A percentile compares a stretch with the other conserved stretches of the same genome.
These are phyloP conservation scores for Caranx ignobilis DNA, from an alignment of 2,113 vertebrate species.

Conservation along the genomic window DNA sequence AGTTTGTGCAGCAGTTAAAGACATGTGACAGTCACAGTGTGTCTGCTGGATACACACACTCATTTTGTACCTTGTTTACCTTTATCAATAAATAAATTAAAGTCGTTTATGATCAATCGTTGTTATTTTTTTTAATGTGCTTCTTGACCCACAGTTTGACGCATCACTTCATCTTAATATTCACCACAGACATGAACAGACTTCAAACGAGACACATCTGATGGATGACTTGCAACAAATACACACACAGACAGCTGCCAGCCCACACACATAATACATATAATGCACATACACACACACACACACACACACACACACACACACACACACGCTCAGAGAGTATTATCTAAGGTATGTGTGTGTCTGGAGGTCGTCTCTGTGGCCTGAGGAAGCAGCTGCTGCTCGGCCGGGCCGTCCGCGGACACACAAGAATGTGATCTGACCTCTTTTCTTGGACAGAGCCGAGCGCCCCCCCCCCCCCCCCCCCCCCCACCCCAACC, in stretches of 20 bases:
- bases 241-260: constrained; percentile 20
- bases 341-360: constrained; percentile 59
- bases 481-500: neutral
- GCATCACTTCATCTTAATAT: neutral
- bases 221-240: constrained; percentile 22
- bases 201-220: constrained; percentile 6
- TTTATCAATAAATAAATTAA: no score
- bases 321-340: constrained; percentile 26
- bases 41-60: no score
- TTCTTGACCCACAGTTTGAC: no score
- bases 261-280: constrained; percentile 41
- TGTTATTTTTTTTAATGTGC: no score
- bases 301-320: constrained; percentile 31
- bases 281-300: constrained; percentile 5
- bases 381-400: constrained; percentile 80
- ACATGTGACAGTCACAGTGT: neutral
- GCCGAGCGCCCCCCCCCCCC: neutral
- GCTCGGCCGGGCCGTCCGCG: constrained; percentile 31
- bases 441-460: constrained; percentile 73
- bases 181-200: constrained; percentile 13
- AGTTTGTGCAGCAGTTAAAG: neutral
- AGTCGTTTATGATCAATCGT: no score
- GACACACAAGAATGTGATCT: constrained; percentile 68
- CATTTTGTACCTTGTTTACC: neutral
- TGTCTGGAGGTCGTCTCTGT: constrained; percentile 63